Percentiles rank a stretch among this genome's conserved stretches.
These are phyloP conservation scores for Tetragonula clypearis DNA, from an alignment of 1,140 invertebrate genomes.

Conservation along the genomic window DNA sequence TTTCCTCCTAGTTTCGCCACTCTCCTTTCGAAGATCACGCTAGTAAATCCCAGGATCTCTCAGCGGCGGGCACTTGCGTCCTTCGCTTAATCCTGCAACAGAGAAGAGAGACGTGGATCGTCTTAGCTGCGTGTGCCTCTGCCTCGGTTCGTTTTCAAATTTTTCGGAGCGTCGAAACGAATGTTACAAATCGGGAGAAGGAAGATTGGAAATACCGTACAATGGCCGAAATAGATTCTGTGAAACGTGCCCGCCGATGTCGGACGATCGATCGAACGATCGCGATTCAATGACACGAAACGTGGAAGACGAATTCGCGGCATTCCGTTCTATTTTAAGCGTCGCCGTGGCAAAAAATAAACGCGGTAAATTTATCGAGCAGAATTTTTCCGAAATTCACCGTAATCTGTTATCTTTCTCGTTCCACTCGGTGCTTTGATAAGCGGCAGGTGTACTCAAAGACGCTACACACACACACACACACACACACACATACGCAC, in stretches of 20 bases:
- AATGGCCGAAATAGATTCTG: not conserved
- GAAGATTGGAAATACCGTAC: not conserved
- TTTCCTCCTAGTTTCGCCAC: conserved; percentile 8
- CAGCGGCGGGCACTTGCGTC: conserved; percentile 46
- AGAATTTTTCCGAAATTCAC: too few relatives aligned
- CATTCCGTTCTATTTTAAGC: too few relatives aligned
- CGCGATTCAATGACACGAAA: not conserved
- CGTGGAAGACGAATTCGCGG: not conserved
- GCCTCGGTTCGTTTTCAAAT: not conserved
- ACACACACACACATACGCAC: rapidly evolving
- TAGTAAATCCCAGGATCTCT: conserved; percentile 62
- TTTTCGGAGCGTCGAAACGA: too few relatives aligned
- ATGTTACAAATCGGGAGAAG: too few relatives aligned
- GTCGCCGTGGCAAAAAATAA: too few relatives aligned
- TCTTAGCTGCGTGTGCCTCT: conserved; percentile 45
- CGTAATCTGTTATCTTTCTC: too few relatives aligned
- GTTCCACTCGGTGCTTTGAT: too few relatives aligned
- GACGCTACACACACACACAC: too few relatives aligned
- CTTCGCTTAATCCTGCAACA: conserved; percentile 70
- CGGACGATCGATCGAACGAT: not conserved
- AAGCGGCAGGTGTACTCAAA: too few relatives aligned
- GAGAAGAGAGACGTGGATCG: conserved; percentile 52
- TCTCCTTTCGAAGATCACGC: conserved; percentile 38
- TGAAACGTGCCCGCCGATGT: not conserved
- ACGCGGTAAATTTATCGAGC: too few relatives aligned